These are phyloP conservation scores for Cebus imitator DNA, from an alignment of 2,113 vertebrate species.

Conservation along the genomic window DNA sequence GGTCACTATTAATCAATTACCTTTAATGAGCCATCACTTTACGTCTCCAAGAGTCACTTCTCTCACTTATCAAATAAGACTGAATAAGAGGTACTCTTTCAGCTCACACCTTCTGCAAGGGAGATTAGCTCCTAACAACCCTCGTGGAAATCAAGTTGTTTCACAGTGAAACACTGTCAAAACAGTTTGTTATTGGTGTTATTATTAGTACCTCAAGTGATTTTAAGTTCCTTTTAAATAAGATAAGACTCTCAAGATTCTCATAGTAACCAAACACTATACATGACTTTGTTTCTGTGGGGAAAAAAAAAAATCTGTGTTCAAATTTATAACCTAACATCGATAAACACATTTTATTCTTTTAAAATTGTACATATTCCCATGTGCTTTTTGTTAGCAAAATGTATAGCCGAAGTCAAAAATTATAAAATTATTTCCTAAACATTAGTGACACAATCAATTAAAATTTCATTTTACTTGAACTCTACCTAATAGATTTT, in stretches of 20 bases:
- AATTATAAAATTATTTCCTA: constrained; percentile 42
- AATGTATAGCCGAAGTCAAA: constrained; percentile 11
- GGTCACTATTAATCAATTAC: not conserved
- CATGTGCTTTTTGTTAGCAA: not conserved
- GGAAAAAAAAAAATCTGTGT: not conserved
- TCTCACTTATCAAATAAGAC: not conserved
- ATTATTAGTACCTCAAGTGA: not conserved
- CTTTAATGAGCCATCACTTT: not conserved
- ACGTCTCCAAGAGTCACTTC: not conserved
- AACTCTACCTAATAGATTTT: not conserved
- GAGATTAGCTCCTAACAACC: not conserved
- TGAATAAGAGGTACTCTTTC: not conserved
- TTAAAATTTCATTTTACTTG: not conserved
- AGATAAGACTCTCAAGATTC: not conserved
- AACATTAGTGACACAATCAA: not conserved
- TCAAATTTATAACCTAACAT: constrained; percentile 27
- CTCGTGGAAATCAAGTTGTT: not conserved
- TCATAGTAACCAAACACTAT: not conserved
- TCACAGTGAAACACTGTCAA: not conserved
- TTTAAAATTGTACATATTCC: not conserved
- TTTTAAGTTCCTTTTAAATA: not conserved
- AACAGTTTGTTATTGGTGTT: not conserved
- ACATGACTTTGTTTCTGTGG: not conserved
- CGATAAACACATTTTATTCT: constrained; percentile 13
- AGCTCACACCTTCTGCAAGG: not conserved